Base-by-base conservation (phyloP, 1,140 invertebrate species). In the Brachionus calyciflorus region DNA sequence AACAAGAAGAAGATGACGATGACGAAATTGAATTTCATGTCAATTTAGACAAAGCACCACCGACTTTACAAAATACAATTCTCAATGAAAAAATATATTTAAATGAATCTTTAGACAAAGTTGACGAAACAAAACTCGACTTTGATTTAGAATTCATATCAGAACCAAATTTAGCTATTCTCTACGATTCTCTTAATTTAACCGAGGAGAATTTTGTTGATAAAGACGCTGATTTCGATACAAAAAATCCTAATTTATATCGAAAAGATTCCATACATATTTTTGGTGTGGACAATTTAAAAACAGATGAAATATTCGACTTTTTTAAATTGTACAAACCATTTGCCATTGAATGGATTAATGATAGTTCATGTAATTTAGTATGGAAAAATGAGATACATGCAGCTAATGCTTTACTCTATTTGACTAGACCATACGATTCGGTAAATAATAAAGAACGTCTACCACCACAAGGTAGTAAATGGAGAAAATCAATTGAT, bases 291-390 rank as follows among this genome's bases (percentile, higher is more conserved):
- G 49, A 53, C n/a, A 30, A 55, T n/a, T 21, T 76, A 19, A 76
- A 17, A 10, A 76, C 73, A 28, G 26, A 76, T 0, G 73, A 76
- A 21, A 76, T 76, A 40, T 76, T 76, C 12, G 37, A 57, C 12
- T 60, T 41, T 60, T 76, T 76, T 33, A 1, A 21, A 14, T 9
- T n/a, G 1, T 76, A 37, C 14, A 76, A 76, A 17, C 73, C 73
- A 44, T 40, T 76, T 55, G 51, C 49, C 7, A 60, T 76, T 17
- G 73, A 76, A 41, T 76, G 73, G 73, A 76, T 76, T n/a, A 55
- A 55, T 21, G 73, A 76, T 30, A 53, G 21, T 14, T 76, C 73
- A 1, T 76, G 73, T 19, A 76, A 76, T 57, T 21, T 76, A 2
- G 30, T 41, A 5, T 76, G 49, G 49, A 55, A 76, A 17, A 55